These are phyloP conservation scores for Megalopta genalis DNA, from an alignment of 1,140 invertebrate species.

Conservation along the genomic window DNA sequence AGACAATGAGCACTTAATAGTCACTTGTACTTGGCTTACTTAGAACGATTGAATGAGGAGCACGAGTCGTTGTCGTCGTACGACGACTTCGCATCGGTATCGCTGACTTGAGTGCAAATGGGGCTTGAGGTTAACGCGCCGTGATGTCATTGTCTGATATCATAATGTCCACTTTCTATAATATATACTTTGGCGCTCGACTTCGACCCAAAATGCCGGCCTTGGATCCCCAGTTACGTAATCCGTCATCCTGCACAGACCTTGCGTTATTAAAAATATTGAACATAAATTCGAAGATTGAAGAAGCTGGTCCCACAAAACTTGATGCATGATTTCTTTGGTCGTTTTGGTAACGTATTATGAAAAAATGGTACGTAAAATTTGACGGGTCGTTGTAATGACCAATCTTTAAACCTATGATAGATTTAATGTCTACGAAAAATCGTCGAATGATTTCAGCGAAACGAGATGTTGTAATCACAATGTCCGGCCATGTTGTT, in stretches of 20 bases:
- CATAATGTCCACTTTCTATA: conserved; percentile 7
- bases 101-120: conserved; percentile 37
- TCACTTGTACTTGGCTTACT: conserved; percentile 41
- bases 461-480: no score
- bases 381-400: no score
- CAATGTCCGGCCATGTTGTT: not conserved
- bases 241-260: not conserved
- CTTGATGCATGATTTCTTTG: no score
- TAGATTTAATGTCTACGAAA: no score
- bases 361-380: no score
- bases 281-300: no score
- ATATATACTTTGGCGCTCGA: not conserved
- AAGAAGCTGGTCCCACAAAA: no score
- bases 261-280: no score
- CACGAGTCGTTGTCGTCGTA: conserved; percentile 8
- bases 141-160: conserved; percentile 41
- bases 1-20: conserved; percentile 27
- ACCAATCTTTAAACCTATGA: no score
- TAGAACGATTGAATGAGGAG: conserved; percentile 39
- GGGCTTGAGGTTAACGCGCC: conserved; percentile 40
- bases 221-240: no score
- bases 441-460: no score
- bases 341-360: no score
- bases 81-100: conserved; percentile 38
- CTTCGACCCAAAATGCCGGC: not conserved